These are phyloP conservation scores for Aphis craccivora DNA, from an alignment of 1,140 invertebrate species.

Conservation along the genomic window DNA sequence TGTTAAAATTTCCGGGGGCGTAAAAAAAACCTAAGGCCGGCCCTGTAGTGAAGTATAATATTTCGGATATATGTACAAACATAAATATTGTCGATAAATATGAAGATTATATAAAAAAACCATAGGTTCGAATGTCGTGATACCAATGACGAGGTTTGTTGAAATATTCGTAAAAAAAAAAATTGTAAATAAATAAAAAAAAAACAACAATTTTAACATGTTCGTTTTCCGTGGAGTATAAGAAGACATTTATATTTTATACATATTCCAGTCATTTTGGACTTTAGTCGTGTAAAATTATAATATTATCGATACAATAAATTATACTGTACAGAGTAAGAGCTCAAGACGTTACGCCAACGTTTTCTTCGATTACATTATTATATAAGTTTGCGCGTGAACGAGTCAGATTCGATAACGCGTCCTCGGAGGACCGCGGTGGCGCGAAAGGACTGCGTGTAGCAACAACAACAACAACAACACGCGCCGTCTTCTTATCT, in stretches of 20 bases:
- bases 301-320: neutral
- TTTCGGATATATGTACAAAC: too few relatives aligned
- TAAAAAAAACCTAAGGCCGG: too few relatives aligned
- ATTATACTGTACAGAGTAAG: neutral
- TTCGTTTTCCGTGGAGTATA: neutral
- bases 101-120: too few relatives aligned
- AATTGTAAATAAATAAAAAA: neutral
- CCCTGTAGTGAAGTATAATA: too few relatives aligned
- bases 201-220: neutral
- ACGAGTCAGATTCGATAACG: conserved; percentile 32
- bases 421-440: conserved; percentile 43
- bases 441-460: neutral
- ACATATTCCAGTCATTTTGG: neutral
- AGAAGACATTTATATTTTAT: neutral
- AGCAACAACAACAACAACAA: neutral
- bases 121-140: too few relatives aligned
- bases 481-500: conserved; percentile 48
- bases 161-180: too few relatives aligned
- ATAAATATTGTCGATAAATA: too few relatives aligned
- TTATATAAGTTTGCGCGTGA: conserved; percentile 12
- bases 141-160: too few relatives aligned
- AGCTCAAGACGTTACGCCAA: neutral
- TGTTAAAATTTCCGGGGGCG: too few relatives aligned
- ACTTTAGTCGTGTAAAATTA: neutral
- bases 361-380: neutral